phyloP scores from a whole-genome alignment of 30 jellyfish, hydroid and myxozoan species.

The Calvadosia cruxmelitensis region DNA sequence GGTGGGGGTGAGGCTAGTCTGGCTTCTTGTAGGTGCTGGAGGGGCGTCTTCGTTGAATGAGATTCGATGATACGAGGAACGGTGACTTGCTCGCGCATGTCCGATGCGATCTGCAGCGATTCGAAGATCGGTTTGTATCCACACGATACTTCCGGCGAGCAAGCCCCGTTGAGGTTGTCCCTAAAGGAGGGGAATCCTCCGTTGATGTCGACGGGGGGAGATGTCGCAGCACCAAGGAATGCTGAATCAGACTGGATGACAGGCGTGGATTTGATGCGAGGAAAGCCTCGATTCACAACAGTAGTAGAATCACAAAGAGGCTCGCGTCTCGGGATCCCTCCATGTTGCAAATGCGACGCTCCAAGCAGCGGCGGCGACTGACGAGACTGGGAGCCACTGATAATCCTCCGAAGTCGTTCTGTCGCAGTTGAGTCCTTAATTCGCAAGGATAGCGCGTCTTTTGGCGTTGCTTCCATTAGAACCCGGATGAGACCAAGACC shows the following conservation, averaged over 20 bases:
- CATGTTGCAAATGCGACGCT: too few species aligned
- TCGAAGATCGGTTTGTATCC: neutral
- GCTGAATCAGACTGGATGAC: neutral
- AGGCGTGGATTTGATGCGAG: neutral
- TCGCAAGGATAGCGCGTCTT: neutral
- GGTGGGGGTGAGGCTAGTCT: neutral
- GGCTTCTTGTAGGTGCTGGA: neutral
- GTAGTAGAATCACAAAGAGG: too few species aligned
- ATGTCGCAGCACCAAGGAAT: neutral
- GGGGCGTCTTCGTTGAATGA: neutral
- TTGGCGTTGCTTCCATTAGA: too few species aligned
- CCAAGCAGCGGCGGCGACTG: neutral
- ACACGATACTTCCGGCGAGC: too few species aligned
- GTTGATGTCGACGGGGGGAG: neutral
- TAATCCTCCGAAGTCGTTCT: neutral
- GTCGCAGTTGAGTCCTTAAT: neutral
- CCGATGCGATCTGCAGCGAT: neutral
- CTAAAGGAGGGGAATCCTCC: neutral
- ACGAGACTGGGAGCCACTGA: neutral
- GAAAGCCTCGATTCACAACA: neutral
- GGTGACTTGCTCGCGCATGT: neutral
- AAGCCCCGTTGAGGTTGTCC: neutral
- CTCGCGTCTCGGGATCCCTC: neutral
- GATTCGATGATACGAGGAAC: neutral
- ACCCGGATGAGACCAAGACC: too few species aligned